Evolutionary conservation across 2,113 vertebrate species (phyloP).

Genomic region (Carassius auratus): DNA sequence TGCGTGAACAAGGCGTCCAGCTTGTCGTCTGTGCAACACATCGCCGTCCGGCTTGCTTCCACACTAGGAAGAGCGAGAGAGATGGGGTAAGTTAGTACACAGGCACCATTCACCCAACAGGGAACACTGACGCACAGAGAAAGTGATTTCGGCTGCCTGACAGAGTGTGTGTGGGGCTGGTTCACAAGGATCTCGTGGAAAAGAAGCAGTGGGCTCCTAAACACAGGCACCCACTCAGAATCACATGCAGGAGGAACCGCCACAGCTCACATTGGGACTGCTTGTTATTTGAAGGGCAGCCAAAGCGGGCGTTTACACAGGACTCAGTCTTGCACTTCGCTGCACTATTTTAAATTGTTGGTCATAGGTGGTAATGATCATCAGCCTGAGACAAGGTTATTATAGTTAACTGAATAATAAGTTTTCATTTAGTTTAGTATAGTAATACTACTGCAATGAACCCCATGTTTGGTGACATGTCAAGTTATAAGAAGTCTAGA

Average conservation of each 20-base stretch:
- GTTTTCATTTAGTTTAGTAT: no score
- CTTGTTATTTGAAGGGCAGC: conserved; percentile 59
- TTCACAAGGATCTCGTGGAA: conserved; percentile 77
- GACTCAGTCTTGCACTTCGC: not conserved
- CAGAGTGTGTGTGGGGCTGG: conserved; percentile 65
- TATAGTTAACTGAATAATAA: not conserved
- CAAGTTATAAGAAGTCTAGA: not conserved
- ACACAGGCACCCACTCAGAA: conserved; percentile 59
- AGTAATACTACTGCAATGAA: no score
- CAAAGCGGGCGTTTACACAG: conserved; percentile 38
- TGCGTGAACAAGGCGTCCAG: conserved; percentile 83
- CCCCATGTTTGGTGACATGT: not conserved
- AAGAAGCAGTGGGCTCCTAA: conserved; percentile 51
- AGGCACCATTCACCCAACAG: conserved; percentile 72
- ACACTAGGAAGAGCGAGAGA: conserved; percentile 62
- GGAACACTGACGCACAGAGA: conserved; percentile 74
- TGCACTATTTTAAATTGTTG: not conserved
- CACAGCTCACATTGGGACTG: conserved; percentile 64
- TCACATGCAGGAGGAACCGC: conserved; percentile 27
- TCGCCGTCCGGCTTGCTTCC: conserved; percentile 69
- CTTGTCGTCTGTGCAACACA: conserved; percentile 79
- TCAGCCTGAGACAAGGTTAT: not conserved
- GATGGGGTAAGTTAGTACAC: conserved; percentile 67
- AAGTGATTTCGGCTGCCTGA: conserved; percentile 69
- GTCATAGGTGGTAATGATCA: not conserved